phyloP scores from a whole-genome alignment of 2,113 vertebrate genomes.

The Perca schrenkii region DNA sequence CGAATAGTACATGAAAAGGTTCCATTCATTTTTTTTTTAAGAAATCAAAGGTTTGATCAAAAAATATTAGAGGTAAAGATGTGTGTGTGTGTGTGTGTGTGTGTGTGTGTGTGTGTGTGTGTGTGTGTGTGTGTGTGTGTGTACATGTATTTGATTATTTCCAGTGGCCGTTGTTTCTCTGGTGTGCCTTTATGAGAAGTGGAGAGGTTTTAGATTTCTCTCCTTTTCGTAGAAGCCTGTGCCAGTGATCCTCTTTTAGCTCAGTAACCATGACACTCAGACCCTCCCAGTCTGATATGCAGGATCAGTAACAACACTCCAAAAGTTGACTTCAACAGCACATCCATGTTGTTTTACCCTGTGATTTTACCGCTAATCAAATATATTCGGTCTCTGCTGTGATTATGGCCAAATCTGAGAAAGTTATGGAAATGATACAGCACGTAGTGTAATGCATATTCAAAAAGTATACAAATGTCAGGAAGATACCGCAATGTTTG shows the following conservation, averaged over 20 bases:
- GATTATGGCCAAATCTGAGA: neutral
- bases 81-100: constrained; percentile 6
- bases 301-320: constrained; percentile 43
- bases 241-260: constrained; percentile 73
- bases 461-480: constrained; percentile 5
- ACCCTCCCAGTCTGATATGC: constrained; percentile 52
- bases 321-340: constrained; percentile 48
- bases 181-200: constrained; percentile 47
- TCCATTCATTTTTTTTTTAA: constrained; percentile 80
- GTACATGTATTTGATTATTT: constrained; percentile 59
- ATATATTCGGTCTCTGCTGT: constrained; percentile 9
- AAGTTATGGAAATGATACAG: neutral
- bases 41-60: constrained; percentile 88
- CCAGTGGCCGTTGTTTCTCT: constrained; percentile 43
- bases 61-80: constrained; percentile 17
- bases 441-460: neutral
- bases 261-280: constrained; percentile 78
- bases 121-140: neutral
- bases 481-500: neutral
- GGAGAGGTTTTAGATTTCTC: constrained; percentile 67
- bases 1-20: constrained; percentile 87
- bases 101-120: constrained; percentile 1
- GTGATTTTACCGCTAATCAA: neutral
- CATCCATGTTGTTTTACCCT: constrained; percentile 28
- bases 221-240: constrained; percentile 55